These are phyloP conservation scores for Myotis vivesi DNA, from an alignment of 2,797 vertebrate species.

Conservation along the genomic window DNA sequence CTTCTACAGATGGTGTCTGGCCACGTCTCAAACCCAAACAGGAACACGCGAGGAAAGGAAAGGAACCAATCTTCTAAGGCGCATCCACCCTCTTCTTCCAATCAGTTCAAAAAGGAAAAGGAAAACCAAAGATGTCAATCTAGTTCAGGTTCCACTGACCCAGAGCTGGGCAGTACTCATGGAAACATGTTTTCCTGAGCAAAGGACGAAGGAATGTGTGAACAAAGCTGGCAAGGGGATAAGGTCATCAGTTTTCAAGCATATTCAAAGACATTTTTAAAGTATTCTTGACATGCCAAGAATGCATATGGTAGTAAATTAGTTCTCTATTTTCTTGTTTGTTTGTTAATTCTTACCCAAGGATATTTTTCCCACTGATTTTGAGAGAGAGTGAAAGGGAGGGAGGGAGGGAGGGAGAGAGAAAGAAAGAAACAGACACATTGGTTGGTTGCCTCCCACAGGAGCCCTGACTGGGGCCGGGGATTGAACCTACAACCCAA, in stretches of 20 bases:
- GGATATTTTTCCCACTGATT: not conserved
- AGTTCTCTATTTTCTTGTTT: not conserved
- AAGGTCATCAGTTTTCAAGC: not conserved
- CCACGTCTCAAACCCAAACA: not conserved
- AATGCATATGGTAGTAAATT: not conserved
- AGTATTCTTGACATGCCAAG: not conserved
- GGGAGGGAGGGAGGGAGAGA: no score
- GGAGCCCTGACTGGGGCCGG: not conserved
- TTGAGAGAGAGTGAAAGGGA: not conserved
- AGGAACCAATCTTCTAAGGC: not conserved
- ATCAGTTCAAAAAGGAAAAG: not conserved
- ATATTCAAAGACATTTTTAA: not conserved
- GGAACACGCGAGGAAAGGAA: not conserved
- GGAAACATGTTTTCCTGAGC: not conserved
- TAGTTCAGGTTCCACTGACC: not conserved
- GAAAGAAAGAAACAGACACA: not conserved
- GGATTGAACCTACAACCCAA: not conserved
- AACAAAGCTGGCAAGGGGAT: not conserved
- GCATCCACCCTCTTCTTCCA: not conserved
- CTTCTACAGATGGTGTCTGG: not conserved
- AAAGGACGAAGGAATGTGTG: not conserved
- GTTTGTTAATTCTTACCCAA: not conserved
- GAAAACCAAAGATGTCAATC: not conserved
- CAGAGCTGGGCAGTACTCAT: not conserved
- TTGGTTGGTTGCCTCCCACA: not conserved